Base-by-base conservation (phyloP, 2,888 invertebrate genomes). In the Drosophila yooni region DNA sequence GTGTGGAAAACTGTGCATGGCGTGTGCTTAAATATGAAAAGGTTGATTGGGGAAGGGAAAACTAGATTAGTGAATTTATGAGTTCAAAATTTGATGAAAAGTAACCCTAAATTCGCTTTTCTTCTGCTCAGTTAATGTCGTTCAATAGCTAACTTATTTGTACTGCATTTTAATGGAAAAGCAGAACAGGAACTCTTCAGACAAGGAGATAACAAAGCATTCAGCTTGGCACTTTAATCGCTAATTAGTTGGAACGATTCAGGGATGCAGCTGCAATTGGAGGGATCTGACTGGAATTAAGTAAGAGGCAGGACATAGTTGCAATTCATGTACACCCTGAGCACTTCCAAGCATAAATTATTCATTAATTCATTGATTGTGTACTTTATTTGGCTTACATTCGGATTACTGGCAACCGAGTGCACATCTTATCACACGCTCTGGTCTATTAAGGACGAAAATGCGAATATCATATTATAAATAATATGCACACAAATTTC, bases 401-500 rank as follows among this genome's bases (percentile, higher is more conserved):
- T 46, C 4, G 8, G 21, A 46, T 46, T 21, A 46, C 21, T 13
- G 11, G 40, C 40, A 43, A 43, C 21, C 21, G 21, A 43, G 11
- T 43, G 46, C 21, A 7, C 46, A 13, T 15, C 21, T 21, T 46
- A 46, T 46, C 21, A 8, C 46, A 21, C 46, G 21, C 21, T 46
- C 7, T 21, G 21, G 3, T 21, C 21, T 21, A 1, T 21, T 46
- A 21, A 11, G 13, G 13, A 46, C 21, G 43, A 21, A 21, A n/a
- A 21, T 21, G 6, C 3, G 43, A 43, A 40, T 34, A 43, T 34
- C 29, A 29, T n/a, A 15, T 31, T 62, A n/a, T 46, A 63, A 63
- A 59, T 34, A 46, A 54, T 40, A 33, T 62, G 21, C 61, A 62
- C n/a, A 31, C 40, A 25, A 5, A 13, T 21, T 46, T 46, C 2